Conservation (phyloP, 2,113 vertebrate species). For the Corythornis madagascariensis region DNA sequence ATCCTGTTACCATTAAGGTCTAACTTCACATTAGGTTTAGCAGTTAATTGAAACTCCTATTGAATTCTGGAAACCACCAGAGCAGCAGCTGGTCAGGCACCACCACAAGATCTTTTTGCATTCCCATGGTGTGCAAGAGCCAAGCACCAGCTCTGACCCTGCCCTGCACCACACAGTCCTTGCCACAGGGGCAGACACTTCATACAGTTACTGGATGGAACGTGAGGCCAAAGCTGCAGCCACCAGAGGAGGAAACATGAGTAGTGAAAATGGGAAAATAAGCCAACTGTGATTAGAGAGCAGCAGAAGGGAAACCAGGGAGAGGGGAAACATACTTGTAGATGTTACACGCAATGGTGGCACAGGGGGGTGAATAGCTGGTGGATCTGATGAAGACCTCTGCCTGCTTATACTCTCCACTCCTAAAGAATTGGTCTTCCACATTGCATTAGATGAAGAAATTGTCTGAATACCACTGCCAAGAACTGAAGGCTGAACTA, state of each 20-base stretch:
- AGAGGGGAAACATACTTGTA: slow-evolving; percentile 84
- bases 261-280: slow-evolving; percentile 66
- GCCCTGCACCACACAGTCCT: not conserved
- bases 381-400: slow-evolving; percentile 97
- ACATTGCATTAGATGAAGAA: slow-evolving; percentile 81
- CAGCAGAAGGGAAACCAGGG: slow-evolving; percentile 55
- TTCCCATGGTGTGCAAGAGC: not conserved
- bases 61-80: not conserved
- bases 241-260: slow-evolving; percentile 57
- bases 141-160: not conserved
- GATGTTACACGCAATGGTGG: slow-evolving; percentile 94
- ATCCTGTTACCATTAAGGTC: not conserved
- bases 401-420: slow-evolving; percentile 86
- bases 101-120: not conserved
- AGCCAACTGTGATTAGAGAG: slow-evolving; percentile 59
- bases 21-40: not conserved
- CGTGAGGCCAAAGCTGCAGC: slow-evolving; percentile 47
- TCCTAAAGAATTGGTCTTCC: slow-evolving; percentile 91
- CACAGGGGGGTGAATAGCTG: slow-evolving; percentile 94
- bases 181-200: not conserved
- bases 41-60: not conserved
- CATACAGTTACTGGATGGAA: slow-evolving; percentile 17
- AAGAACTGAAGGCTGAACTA: slow-evolving; percentile 85
- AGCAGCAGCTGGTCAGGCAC: not conserved
- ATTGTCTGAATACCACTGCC: slow-evolving; percentile 83